phyloP scores from a whole-genome alignment of 2,888 invertebrate genomes.

The Nomada fucata region DNA sequence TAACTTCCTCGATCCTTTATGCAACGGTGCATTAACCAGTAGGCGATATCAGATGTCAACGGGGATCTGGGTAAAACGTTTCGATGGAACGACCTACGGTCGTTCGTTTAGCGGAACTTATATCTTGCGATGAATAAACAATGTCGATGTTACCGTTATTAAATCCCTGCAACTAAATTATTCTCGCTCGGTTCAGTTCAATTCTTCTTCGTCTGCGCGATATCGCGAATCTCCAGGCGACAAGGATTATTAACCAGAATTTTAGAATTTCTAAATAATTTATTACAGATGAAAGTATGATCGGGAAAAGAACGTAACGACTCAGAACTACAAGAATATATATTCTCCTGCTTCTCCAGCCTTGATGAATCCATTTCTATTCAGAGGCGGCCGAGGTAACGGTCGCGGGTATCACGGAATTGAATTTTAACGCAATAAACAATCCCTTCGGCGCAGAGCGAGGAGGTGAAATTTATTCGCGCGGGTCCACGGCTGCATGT shows the following conservation, averaged over 20 bases:
- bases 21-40: conserved; percentile 67
- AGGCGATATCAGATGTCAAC: conserved; percentile 68
- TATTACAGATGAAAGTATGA: no score
- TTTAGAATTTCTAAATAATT: no score
- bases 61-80: background rate
- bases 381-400: conserved; percentile 7
- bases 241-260: no score
- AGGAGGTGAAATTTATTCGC: conserved; percentile 38
- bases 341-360: background rate
- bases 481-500: conserved; percentile 45
- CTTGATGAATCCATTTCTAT: conserved; percentile 19
- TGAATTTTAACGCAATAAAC: conserved; percentile 40
- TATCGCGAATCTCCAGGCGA: no score
- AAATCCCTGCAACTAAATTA: no score
- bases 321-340: background rate
- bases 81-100: background rate
- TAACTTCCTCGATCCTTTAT: conserved; percentile 73
- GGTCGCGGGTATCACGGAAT: background rate
- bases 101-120: no score
- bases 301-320: no score
- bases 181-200: no score
- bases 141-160: no score
- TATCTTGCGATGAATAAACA: no score
- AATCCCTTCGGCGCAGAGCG: conserved; percentile 10
- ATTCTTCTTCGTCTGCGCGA: no score